Evolutionary conservation across 2,888 invertebrate genomes (phyloP).

Genomic region (Diaprepes abbreviatus): DNA sequence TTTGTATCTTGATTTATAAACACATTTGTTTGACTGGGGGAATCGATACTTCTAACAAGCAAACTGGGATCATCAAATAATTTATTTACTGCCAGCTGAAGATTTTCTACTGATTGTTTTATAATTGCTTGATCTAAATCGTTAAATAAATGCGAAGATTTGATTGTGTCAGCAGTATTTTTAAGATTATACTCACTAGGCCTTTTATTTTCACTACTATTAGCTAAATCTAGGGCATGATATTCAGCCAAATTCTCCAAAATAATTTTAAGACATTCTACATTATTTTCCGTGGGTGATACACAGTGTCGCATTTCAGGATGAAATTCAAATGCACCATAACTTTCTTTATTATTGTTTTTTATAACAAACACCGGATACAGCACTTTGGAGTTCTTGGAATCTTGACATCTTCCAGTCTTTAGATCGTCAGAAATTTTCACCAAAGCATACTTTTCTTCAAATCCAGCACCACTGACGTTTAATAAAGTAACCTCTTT

Average conservation of each 20-base stretch:
- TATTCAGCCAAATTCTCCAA: slow-evolving; percentile 5
- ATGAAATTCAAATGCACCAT: slow-evolving; percentile 2
- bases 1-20: not conserved
- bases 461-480: too few species aligned
- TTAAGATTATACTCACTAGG: not conserved
- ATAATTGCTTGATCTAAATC: not conserved
- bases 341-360: not conserved
- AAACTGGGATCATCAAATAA: not conserved
- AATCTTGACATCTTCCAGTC: too few species aligned
- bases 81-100: not conserved
- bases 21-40: not conserved
- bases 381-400: not conserved
- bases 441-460: too few species aligned
- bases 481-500: too few species aligned
- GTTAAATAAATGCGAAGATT: not conserved
- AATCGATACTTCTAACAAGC: not conserved
- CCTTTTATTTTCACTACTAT: not conserved
- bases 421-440: too few species aligned
- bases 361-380: slow-evolving; percentile 5
- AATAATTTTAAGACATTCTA: slow-evolving; percentile 4
- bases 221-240: not conserved
- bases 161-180: not conserved
- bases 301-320: not conserved
- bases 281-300: slow-evolving; percentile 3
- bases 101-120: not conserved